A percentile compares a stretch with the other conserved stretches of the same genome.
Evolutionary conservation across 1,140 invertebrate species (phyloP).

Genomic region (Pentalonia nigronervosa): DNA sequence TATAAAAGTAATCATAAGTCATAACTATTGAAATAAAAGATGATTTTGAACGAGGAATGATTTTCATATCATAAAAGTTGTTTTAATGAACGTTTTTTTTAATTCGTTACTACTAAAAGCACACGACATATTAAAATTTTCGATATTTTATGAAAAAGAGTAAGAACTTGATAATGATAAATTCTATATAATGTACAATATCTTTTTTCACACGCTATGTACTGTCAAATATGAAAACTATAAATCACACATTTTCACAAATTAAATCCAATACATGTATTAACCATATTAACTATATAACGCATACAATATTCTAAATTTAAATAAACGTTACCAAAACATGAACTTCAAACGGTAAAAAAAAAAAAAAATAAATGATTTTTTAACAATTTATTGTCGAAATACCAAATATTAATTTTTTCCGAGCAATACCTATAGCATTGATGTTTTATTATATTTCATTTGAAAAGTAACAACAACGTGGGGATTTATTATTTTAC

Average conservation of each 20-base stretch:
- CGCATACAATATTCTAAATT: background rate
- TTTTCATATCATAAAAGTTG: background rate
- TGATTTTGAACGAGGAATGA: background rate
- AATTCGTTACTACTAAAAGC: background rate
- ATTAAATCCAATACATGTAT: background rate
- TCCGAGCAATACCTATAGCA: too few relatives aligned
- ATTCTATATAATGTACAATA: too few relatives aligned
- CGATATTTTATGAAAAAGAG: background rate
- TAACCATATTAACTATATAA: background rate
- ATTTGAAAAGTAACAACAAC: background rate
- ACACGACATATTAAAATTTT: too few relatives aligned
- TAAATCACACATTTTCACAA: background rate
- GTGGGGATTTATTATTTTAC: background rate
- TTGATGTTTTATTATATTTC: background rate
- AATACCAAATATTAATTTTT: background rate
- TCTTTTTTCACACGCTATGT: too few relatives aligned
- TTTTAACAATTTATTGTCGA: background rate
- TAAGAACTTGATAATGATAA: too few relatives aligned
- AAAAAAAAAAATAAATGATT: background rate
- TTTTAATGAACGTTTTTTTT: background rate
- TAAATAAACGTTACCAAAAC: background rate
- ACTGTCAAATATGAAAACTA: background rate
- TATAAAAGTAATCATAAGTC: background rate
- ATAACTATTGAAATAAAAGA: background rate
- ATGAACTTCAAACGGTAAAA: background rate